Evolutionary conservation across 2,888 invertebrate species (phyloP), one percentile per base, ranked within the genome.

Genomic region (Lasioglossum leucozonium): DNA sequence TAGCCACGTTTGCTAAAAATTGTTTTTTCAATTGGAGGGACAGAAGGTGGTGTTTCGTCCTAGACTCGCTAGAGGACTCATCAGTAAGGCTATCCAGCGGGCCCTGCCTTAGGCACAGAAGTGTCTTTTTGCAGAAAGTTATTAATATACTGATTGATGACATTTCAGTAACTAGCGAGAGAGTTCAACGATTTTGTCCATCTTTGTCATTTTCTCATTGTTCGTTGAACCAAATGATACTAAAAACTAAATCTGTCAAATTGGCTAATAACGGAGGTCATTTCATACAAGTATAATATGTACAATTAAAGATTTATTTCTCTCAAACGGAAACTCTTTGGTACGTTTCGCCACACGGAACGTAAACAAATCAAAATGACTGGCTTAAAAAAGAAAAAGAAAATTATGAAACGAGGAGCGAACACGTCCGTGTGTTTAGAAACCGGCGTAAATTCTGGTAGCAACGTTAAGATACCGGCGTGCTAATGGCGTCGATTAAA

Each of bases 401-500:
- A 51, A 22, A 5, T 26, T 30, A 26, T 2, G 26, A 13, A 30
- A 62, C 30, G 16, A 62, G 6, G 13, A 6, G 30, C 30, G 30
- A 62, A 51, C 51, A 8, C 22, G 51, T 10, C 8, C 51, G 22
- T 10, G 51, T n/a, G 62, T 30, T 62, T 62, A 16, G 26, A 30
- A 30, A 62, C 16, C 62, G 30, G 30, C 62, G 26, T 62, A 30
- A 62, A 62, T 65, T 65, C 65, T 37, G 37, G 37, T 10, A 11
- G 18, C 26, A n/a, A 6, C 83, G 82, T 84, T 82, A 84, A 84
- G 84, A 78, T 82, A 84, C 82, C 84, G 83, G 22, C 78, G 78
- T 30, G 80, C 84, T 85, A 84, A 85, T 84, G 79, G 16, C 72
- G 16, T 37, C 78, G 82, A 82, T 84, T 84, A 84, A 84, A 84